Conservation (phyloP, 2,797 vertebrate genomes). For the Pangasius krempfi region DNA sequence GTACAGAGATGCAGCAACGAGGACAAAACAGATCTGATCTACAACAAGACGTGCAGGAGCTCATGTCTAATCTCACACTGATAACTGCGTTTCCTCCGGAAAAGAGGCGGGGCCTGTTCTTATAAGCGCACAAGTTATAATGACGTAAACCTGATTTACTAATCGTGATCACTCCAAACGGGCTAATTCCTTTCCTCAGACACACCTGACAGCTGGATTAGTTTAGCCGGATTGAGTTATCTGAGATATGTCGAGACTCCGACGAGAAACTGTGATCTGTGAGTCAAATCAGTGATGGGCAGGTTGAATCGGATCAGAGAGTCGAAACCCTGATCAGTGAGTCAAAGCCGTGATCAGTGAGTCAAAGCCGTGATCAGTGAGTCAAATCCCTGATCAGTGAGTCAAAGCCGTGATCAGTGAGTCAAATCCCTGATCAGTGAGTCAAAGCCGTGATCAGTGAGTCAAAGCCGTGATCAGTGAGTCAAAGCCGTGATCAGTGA, state of each 20-base stretch:
- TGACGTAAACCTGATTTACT: neutral
- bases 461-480: too few relatives aligned
- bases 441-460: too few relatives aligned
- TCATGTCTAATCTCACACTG: neutral
- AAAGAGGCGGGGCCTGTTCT: neutral
- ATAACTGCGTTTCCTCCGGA: neutral
- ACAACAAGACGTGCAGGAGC: neutral
- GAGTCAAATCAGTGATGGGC: neutral
- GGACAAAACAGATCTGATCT: constrained; percentile 29
- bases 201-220: neutral
- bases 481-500: neutral
- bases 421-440: neutral
- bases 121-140: neutral
- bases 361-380: neutral
- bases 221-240: neutral
- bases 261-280: neutral
- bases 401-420: neutral
- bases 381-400: neutral
- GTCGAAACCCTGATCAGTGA: neutral
- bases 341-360: neutral
- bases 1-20: constrained; percentile 16
- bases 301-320: too few relatives aligned
- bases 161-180: too few relatives aligned
- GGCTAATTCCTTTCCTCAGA: neutral
- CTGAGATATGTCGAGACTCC: neutral